Percentiles rank a stretch among this genome's conserved stretches.
phyloP scores from a whole-genome alignment of 2,888 invertebrate species.

The Sussaba pulchella region DNA sequence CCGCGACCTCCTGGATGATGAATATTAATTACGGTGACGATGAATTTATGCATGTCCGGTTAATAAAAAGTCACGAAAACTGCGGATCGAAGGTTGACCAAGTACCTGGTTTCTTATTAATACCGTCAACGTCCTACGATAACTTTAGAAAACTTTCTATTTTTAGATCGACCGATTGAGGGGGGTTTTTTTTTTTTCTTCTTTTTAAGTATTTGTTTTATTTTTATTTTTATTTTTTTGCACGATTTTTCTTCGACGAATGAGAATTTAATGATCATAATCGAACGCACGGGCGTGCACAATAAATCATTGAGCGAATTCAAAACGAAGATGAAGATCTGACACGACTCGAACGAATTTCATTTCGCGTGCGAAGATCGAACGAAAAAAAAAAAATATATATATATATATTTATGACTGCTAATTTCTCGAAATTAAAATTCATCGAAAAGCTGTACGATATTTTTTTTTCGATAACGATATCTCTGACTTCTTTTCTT shows the following conservation, averaged over 20 bases:
- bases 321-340: conserved; percentile 57
- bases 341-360: conserved; percentile 46
- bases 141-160: conserved; percentile 52
- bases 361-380: conserved; percentile 39
- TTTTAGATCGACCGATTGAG: conserved; percentile 35
- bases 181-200: conserved; percentile 5
- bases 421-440: conserved; percentile 45
- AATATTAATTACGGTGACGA: conserved; percentile 8
- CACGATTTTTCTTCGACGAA: conserved; percentile 21
- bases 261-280: conserved; percentile 27
- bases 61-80: conserved; percentile 41
- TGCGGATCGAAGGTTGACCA: conserved; percentile 65
- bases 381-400: conserved; percentile 14
- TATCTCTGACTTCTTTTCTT: no score
- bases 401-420: conserved; percentile 51
- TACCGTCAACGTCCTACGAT: conserved; percentile 57
- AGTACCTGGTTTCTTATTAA: conserved; percentile 65
- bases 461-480: conserved; percentile 37
- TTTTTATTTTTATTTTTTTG: conserved; percentile 24
- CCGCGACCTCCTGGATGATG: conserved; percentile 22
- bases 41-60: conserved; percentile 19
- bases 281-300: conserved; percentile 56
- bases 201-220: conserved; percentile 24
- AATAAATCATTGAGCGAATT: conserved; percentile 51
- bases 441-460: conserved; percentile 36